Evolutionary conservation across 2,888 invertebrate species (phyloP).

Genomic region (Orchesellides sinensis): DNA sequence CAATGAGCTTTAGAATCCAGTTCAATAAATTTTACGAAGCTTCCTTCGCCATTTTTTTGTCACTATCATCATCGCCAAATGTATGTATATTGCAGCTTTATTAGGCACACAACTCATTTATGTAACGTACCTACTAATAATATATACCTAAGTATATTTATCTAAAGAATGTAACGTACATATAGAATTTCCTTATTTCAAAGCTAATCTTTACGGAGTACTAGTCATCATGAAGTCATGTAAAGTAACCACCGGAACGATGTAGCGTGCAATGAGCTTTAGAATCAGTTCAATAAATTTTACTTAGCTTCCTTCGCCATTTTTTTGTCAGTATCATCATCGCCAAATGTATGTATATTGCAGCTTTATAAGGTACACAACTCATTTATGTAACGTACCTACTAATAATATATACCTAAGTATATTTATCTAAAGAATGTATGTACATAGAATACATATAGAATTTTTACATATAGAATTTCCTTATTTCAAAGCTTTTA

Average conservation of each 20-base stretch:
- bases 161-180: too few relatives aligned
- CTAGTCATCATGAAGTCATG: conserved; percentile 21
- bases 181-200: background rate
- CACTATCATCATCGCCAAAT: background rate
- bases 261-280: conserved; percentile 33
- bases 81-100: too few relatives aligned
- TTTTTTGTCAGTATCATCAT: background rate
- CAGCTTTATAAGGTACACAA: too few relatives aligned
- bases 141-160: too few relatives aligned
- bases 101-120: too few relatives aligned
- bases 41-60: background rate
- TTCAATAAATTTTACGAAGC: conserved; percentile 33
- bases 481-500: background rate
- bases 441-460: background rate
- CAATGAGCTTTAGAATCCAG: conserved; percentile 36
- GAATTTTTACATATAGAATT: too few relatives aligned
- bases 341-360: background rate
- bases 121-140: too few relatives aligned
- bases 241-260: conserved; percentile 38
- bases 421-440: too few relatives aligned
- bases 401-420: too few relatives aligned
- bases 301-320: background rate
- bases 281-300: conserved; percentile 44
- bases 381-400: too few relatives aligned
- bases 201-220: too few relatives aligned